Evolutionary conservation across 2,888 invertebrate genomes (phyloP).

Genomic region (Acrobasis suavella): DNA sequence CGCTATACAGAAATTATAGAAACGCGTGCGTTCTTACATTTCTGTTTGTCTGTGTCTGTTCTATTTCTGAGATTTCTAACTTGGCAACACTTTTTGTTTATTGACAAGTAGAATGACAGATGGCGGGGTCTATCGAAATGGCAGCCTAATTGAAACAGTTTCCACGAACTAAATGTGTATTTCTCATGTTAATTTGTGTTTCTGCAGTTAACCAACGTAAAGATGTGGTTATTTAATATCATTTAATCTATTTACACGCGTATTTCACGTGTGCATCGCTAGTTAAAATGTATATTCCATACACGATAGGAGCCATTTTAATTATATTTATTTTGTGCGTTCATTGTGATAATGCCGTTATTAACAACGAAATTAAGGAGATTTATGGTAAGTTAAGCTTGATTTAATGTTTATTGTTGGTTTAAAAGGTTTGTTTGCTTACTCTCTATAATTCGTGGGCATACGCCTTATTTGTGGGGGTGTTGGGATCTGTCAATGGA

Average conservation of each 20-base stretch:
- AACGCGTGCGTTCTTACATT: too few relatives aligned
- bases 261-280: slow-evolving; percentile 60
- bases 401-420: slow-evolving; percentile 22
- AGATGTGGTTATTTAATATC: slow-evolving; percentile 72
- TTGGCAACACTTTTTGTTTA: slow-evolving; percentile 76
- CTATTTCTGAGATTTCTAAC: too few relatives aligned
- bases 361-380: slow-evolving; percentile 77
- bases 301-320: slow-evolving; percentile 81
- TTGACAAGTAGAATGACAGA: slow-evolving; percentile 80
- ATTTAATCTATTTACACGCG: slow-evolving; percentile 64
- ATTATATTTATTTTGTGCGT: slow-evolving; percentile 81
- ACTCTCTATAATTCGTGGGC: neutral
- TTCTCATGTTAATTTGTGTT: slow-evolving; percentile 61
- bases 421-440: neutral
- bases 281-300: slow-evolving; percentile 75
- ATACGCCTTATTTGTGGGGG: slow-evolving; percentile 10
- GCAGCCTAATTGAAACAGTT: slow-evolving; percentile 66
- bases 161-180: slow-evolving; percentile 64
- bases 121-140: slow-evolving; percentile 73
- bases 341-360: slow-evolving; percentile 79
- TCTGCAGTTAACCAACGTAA: slow-evolving; percentile 59
- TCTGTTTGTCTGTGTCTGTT: too few relatives aligned
- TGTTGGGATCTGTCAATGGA: neutral
- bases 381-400: slow-evolving; percentile 68
- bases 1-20: too few relatives aligned